These are phyloP conservation scores for Rallus crepitans DNA, from an alignment of 2,797 vertebrate species.

Conservation along the genomic window DNA sequence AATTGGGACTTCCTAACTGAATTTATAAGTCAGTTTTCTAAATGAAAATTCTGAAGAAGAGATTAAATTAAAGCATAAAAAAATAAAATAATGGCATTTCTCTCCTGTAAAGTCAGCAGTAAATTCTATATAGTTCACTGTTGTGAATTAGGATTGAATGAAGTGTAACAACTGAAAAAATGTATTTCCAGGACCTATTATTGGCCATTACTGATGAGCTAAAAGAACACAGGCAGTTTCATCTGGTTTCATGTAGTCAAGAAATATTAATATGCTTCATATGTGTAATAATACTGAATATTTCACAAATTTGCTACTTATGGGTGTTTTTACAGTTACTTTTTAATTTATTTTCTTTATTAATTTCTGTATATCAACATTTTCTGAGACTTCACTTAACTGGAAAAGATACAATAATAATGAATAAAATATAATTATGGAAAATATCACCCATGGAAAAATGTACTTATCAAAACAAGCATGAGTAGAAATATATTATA, in stretches of 20 bases:
- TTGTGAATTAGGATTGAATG: neutral
- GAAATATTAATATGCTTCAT: neutral
- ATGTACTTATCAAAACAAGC: neutral
- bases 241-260: neutral
- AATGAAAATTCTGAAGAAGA: neutral
- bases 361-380: neutral
- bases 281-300: neutral
- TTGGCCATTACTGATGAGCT: neutral
- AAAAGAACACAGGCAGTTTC: neutral
- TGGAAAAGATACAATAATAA: neutral
- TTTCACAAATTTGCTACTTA: neutral
- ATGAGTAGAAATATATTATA: neutral
- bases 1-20: neutral
- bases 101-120: neutral
- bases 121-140: neutral
- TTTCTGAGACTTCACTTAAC: neutral
- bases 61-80: neutral
- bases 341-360: neutral
- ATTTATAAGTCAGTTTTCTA: neutral
- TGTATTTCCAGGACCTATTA: neutral
- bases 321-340: neutral
- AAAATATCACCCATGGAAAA: neutral
- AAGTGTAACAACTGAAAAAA: neutral
- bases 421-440: neutral
- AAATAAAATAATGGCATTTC: neutral